Base-by-base conservation (phyloP, 2,888 invertebrate species). In the Chrysolina oricalcia region DNA sequence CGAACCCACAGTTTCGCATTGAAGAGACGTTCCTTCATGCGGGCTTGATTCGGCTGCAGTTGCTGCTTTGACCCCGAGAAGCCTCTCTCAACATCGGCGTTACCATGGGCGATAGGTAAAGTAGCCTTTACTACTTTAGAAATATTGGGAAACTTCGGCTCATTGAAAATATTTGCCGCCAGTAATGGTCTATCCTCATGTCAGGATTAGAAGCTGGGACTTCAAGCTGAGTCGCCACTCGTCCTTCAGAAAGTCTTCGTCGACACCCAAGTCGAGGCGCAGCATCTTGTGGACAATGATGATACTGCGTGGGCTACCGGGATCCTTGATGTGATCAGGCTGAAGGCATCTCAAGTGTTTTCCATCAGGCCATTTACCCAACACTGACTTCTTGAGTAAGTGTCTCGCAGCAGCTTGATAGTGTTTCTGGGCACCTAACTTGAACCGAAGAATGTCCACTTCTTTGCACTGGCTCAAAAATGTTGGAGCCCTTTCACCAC, bases 301-400 rank as follows among this genome's bases (percentile, higher is more conserved):
- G 59, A 59, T 62, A 62, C 62, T 62, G 5, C 62, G 62, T 35
- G 62, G 62, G 62, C 62, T 27, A 62, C 59, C 59, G 59, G 59
- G 59, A 62, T 62, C 23, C 62, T 62, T 62, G 27, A 62, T 62
- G 27, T 27, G 40, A 62, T 62, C 62, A 62, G 59, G 62, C 62
- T 62, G 62, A 40, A 62, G 40, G 62, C 62, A 62, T 62, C 35
- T 62, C 62, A 27, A 62, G 62, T 23, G 62, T n/a, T 62, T 62
- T 40, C 62, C 62, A 27, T 62, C 62, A 35, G 35, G 62, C 62
- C 62, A 62, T 62, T 62, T 62, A 62, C 62, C 50, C 50, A 50
- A 50, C 19, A 50, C 50, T 50, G 50, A 50, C 50, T 50, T 50
- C 50, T 50, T 50, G 50, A 50, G 50, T 50, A 19, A 50, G 50